Base-by-base conservation (phyloP, 2,797 vertebrate species). In the Hoplostethus mediterraneus region DNA sequence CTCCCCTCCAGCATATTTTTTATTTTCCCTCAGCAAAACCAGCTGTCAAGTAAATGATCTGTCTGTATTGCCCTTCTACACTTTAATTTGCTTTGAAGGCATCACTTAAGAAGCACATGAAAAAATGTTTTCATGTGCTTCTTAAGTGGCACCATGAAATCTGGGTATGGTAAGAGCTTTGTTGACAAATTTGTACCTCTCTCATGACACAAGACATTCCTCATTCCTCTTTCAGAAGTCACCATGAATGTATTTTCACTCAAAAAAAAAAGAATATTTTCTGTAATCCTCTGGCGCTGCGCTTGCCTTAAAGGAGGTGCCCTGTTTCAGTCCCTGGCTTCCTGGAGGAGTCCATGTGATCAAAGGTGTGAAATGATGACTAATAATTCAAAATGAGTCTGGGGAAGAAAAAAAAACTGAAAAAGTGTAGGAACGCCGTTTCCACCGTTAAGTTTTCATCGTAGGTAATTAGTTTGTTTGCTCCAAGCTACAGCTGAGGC, bases 11-110 rank as follows among this genome's bases (percentile, higher is more conserved):
- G 45, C 8, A 54, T 66, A 31, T 21, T 1, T 63, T 57, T 62
- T 76, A 61, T 84, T 64, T 74, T 65, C 70, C 70, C 49, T 62
- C 81, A 87, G 58, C 54, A 53, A 78, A 85, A 67, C 69, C 75
- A 89, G 63, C 81, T 83, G 71, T 77, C 52, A 64, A 66, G 49
- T 57, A 75, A 79, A 78, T 73, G 21, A 21, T 21, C 21, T 52
- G 67, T 68, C 73, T 81, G 45, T 65, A 58, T 69, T 63, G 64
- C 33, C 28, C 28, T 42, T 74, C 62, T 70, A 33, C 64, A 16
- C 73, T 86, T 85, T 73, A 71, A 80, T 76, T 71, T 70, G 30
- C 75, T 88, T 66, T 70, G 54, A 73, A 72, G n/a, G 51, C 64
- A 14, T 61, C 38, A 76, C 76, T 86, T 66, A 38, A 57, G 45